Base-by-base conservation (phyloP, 2,888 invertebrate species). In the Drosophila vallismaia region DNA sequence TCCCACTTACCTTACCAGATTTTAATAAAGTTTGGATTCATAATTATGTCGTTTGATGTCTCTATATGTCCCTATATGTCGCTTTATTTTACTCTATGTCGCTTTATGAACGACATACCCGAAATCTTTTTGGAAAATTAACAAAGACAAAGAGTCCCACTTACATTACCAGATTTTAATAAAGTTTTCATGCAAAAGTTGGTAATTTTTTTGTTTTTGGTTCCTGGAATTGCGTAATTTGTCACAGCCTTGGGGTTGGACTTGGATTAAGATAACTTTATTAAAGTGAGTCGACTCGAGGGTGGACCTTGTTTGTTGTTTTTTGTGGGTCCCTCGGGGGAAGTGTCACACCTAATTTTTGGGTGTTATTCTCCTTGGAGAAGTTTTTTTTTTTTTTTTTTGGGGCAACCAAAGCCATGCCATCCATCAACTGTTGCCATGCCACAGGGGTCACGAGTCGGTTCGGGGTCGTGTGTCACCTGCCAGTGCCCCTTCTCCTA, bases 351-450 rank as follows among this genome's bases (percentile, higher is more conserved):
- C 63, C 44, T 45, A 50, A 52, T 64, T 67, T 67, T 67, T 38
- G 24, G 36, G 40, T 14, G 14, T 19, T 42, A 14, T 19, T 42
- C 2, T 36, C 36, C n/a, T 36, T 36, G 6, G 12, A 12, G 36
- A 12, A 36, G n/a, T 1, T 28, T 28, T 5, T 28, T 36, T 1
- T 28, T 28, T 5, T 28, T 36, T 36, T n/a, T 9, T n/a, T 1
- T 26, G 28, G 53, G 38, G 29, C 19, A 36, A 12, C 36, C 2
- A 36, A n/a, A n/a, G n/a, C 29, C 60, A 48, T 66, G n/a, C 29
- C 60, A 48, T 66, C 29, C 67, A 54, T 67, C 69, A 68, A 48
- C 68, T 72, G 69, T 70, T 70, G 69, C 69, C 72, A 71, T 19
- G 62, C 24, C 24, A 19, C n/a, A 62, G 63, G 31, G 63, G 63